Evolutionary conservation across 2,113 vertebrate species (phyloP).

Genomic region (Sakesphorus luctuosus): DNA sequence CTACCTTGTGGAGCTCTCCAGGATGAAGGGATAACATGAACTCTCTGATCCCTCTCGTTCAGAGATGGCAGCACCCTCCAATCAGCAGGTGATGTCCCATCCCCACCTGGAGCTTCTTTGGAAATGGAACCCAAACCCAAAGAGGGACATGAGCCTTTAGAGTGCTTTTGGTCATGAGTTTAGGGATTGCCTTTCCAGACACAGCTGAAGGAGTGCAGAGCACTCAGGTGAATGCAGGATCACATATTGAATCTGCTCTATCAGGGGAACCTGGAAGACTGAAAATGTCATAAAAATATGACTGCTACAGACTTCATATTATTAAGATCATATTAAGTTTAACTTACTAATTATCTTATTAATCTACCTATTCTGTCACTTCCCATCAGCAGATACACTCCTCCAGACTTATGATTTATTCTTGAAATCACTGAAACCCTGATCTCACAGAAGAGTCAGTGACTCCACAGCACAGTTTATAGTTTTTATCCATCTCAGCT

Average conservation of each 20-base stretch:
- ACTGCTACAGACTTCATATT: background rate
- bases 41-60: background rate
- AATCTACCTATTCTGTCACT: background rate
- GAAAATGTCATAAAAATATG: background rate
- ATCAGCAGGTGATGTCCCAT: background rate
- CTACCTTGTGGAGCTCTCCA: background rate
- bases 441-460: background rate
- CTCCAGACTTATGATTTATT: background rate
- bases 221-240: background rate
- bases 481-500: background rate
- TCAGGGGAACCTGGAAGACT: background rate
- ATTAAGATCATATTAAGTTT: background rate
- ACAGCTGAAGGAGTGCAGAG: background rate
- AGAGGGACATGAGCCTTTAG: fast-evolving
- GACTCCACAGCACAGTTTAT: background rate
- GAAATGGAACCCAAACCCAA: background rate
- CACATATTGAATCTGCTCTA: background rate
- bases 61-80: background rate
- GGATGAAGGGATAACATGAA: background rate
- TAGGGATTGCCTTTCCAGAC: background rate
- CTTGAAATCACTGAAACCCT: background rate
- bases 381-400: background rate
- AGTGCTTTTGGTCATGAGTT: background rate
- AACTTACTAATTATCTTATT: background rate
- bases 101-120: background rate